Conservation (phyloP, 2,888 invertebrate genomes). For the Aquatica leii region DNA sequence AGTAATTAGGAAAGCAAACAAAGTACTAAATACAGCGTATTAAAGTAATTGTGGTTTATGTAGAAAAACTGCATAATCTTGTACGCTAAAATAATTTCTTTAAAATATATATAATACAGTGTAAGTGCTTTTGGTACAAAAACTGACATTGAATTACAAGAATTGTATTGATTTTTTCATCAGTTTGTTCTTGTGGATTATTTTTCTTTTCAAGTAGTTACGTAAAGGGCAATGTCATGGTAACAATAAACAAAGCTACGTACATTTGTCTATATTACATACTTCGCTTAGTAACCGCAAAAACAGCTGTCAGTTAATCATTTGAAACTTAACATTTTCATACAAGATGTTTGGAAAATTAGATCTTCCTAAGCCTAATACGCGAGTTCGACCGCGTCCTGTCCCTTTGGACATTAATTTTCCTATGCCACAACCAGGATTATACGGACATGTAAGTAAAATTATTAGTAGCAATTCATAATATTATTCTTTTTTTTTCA, state of each 20-base stretch:
- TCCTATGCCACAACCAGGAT: constrained; percentile 42
- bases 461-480: not conserved
- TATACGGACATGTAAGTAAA: constrained; percentile 49
- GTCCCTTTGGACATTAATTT: constrained; percentile 42
- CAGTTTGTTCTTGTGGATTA: constrained; percentile 2
- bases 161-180: constrained; percentile 3
- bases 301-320: constrained; percentile 9
- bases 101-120: no score
- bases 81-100: no score
- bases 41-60: no score
- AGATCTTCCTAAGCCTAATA: constrained; percentile 23
- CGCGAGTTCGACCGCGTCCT: constrained; percentile 27
- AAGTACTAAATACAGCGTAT: no score
- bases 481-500: not conserved
- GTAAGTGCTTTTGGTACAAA: no score
- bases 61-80: no score
- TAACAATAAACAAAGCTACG: constrained; percentile 17
- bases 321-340: not conserved
- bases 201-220: not conserved
- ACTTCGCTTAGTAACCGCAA: constrained; percentile 4
- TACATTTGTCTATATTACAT: no score
- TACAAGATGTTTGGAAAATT: constrained; percentile 46
- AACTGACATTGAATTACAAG: constrained; percentile 3
- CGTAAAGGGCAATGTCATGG: constrained; percentile 23
- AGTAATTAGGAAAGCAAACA: no score